Evolutionary conservation across 2,797 vertebrate species (phyloP).

Genomic region (Coluber constrictor): DNA sequence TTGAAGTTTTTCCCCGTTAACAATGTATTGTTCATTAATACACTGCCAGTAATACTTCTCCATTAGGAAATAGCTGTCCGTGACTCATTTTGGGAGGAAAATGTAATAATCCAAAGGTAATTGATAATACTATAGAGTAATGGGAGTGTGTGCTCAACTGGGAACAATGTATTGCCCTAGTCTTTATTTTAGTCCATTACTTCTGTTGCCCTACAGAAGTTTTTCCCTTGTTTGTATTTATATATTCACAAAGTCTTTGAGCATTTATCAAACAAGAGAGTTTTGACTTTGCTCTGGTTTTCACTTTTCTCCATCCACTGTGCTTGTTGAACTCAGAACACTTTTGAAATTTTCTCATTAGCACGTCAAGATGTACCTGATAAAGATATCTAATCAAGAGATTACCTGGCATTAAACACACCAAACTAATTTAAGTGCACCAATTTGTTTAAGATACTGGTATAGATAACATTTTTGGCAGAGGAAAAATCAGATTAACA

Average conservation of each 20-base stretch:
- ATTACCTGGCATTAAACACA: not conserved
- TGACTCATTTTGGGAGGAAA: slow-evolving; percentile 41
- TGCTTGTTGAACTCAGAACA: not conserved
- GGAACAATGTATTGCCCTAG: slow-evolving; percentile 11
- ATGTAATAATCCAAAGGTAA: slow-evolving; percentile 60
- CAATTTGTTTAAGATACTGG: not conserved
- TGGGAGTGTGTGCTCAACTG: slow-evolving; percentile 30
- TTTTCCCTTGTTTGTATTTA: not conserved
- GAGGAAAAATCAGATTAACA: not conserved
- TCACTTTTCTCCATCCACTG: not conserved
- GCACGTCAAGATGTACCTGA: not conserved
- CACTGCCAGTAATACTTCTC: slow-evolving; percentile 64
- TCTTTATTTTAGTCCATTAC: slow-evolving; percentile 15
- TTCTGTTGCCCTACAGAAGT: slow-evolving; percentile 3
- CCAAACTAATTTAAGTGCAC: not conserved
- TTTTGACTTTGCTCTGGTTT: not conserved
- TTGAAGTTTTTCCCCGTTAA: slow-evolving; percentile 67
- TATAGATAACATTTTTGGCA: not conserved
- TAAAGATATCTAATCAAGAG: not conserved
- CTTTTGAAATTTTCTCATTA: not conserved
- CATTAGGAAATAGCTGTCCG: slow-evolving; percentile 64
- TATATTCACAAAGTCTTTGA: not conserved
- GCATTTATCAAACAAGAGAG: not conserved
- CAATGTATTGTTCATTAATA: slow-evolving; percentile 68
- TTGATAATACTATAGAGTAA: slow-evolving; percentile 52